Evolutionary conservation across 1,140 invertebrate genomes (phyloP).

Genomic region (Cydia strobilella): DNA sequence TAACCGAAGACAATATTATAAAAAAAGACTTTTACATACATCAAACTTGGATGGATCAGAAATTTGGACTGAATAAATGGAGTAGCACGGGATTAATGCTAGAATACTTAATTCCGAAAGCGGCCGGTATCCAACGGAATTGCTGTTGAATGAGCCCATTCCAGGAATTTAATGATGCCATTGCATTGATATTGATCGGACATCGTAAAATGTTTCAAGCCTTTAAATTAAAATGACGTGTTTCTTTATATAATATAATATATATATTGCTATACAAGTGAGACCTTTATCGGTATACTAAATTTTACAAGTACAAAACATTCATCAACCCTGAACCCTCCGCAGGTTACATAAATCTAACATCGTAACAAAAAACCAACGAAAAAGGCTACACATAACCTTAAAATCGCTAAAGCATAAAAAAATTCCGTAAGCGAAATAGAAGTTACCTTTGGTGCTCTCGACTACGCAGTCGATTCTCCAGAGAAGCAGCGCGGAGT

Average conservation of each 20-base stretch:
- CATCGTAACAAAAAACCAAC: conserved; percentile 11
- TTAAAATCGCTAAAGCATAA: conserved; percentile 19
- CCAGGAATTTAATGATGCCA: background rate
- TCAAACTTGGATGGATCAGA: background rate
- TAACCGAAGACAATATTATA: too few relatives aligned
- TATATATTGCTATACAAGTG: too few relatives aligned
- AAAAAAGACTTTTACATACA: too few relatives aligned
- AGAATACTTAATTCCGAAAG: background rate
- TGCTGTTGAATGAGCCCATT: conserved; percentile 1
- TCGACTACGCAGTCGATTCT: conserved; percentile 68
- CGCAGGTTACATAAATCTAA: background rate
- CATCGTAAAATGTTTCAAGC: background rate
- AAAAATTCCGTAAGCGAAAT: conserved; percentile 19
- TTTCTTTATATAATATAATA: too few relatives aligned
- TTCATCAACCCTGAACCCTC: background rate
- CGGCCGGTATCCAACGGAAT: background rate
- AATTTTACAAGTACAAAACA: background rate
- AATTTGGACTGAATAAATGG: background rate
- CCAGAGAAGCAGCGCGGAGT: conserved; percentile 63
- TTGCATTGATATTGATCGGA: background rate
- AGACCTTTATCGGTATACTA: too few relatives aligned
- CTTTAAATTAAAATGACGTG: background rate
- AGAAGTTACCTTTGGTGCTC: conserved; percentile 68
- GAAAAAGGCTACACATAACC: conserved; percentile 17
- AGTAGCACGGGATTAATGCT: background rate